Base-by-base conservation (phyloP, 1,140 invertebrate genomes). In the Cotesia chilonis region DNA sequence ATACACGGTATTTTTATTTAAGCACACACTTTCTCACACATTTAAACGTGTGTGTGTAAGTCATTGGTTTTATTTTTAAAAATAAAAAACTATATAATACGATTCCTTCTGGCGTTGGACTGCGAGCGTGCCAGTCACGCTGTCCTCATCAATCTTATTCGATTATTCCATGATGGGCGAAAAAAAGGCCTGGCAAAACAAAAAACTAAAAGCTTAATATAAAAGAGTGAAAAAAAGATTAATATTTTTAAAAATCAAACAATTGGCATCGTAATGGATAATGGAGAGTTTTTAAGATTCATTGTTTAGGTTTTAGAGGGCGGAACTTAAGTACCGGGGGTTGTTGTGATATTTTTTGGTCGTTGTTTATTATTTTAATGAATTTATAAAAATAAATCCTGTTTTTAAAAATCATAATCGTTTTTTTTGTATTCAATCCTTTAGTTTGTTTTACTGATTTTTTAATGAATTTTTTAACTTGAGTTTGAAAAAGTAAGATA, bases 141-240 rank as follows among this genome's bases (percentile, higher is more conserved):
- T 76, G 81, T 78, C 79, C 83, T 86, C 85, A 87, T 87, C 84
- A 84, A 87, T 87, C 85, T 87, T 87, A 82, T 87, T 87, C 85
- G 85, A 87, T 87, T 87, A 87, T 87, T 87, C 79, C 83, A 77
- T 83, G 85, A 86, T 85, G 85, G 82, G 78, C 78, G 80, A 81
- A 84, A 83, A 85, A 79, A 79, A 83, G 75, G 73, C 70, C 72
- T 71, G 75, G 60, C 65, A 68, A 77, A 74, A 71, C 71, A 59
- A 77, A 79, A 79, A 51, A 41, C 4, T 3, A 28, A n/a, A 76
- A 69, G 54, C 63, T 52, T 66, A 74, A 64, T 68, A 71, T 72
- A 9, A 14, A 61, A 69, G 38, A 20, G 60, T 60, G 12, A 38
- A 69, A 38, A 69, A 37, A 55, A 28, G 35, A 47, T 47, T 47